Percentiles rank a stretch among this genome's conserved stretches.
Evolutionary conservation across 2,113 vertebrate genomes (phyloP).

Genomic region (Pholis gunnellus): DNA sequence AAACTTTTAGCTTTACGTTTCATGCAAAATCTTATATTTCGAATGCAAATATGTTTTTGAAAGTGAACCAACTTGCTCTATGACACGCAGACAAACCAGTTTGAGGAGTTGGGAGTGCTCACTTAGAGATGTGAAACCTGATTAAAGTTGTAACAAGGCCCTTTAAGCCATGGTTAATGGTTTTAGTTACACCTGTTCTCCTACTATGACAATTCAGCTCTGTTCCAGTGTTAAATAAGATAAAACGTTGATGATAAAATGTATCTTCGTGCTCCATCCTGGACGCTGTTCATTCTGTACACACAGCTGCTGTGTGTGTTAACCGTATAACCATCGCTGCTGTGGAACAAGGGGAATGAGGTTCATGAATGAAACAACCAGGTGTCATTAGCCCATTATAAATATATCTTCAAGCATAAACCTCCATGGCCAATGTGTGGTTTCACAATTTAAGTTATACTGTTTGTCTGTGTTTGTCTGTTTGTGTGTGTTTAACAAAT

Average conservation of each 20-base stretch:
- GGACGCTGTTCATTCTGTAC: not conserved
- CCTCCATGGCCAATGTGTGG: not conserved
- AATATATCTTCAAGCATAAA: slow-evolving; percentile 20
- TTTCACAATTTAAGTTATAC: slow-evolving; percentile 30
- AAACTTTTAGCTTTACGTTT: not conserved
- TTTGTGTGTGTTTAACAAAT: slow-evolving; percentile 18
- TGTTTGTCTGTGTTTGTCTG: not conserved
- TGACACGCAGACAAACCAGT: not conserved
- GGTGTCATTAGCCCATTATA: not conserved
- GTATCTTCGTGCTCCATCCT: not conserved
- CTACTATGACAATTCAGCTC: not conserved
- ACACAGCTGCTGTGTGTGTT: slow-evolving; percentile 26
- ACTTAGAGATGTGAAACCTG: not conserved
- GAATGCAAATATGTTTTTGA: not conserved
- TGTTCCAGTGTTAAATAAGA: not conserved
- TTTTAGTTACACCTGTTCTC: not conserved
- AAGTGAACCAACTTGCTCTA: not conserved
- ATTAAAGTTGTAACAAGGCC: not conserved
- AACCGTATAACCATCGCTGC: not conserved
- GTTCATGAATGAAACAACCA: slow-evolving; percentile 1
- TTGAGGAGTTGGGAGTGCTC: not conserved
- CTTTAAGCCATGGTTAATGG: not conserved
- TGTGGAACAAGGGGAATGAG: not conserved
- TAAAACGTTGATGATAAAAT: no score
- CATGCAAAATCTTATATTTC: not conserved